Evolutionary conservation across 2,888 invertebrate species (phyloP).

Genomic region (Brachylomia viminalis): DNA sequence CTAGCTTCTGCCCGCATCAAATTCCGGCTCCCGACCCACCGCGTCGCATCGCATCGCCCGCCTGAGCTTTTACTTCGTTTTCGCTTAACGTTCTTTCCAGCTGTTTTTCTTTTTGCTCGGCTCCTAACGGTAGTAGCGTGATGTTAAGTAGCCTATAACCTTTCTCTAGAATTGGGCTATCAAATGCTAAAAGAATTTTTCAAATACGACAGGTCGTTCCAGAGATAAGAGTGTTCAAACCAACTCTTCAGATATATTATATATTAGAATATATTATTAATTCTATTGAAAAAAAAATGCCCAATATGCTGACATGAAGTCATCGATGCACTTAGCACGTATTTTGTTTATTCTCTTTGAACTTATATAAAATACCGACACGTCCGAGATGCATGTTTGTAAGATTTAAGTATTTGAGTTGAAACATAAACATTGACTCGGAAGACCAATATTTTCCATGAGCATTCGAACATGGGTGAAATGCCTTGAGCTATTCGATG

Average conservation of each 20-base stretch:
- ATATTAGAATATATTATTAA: too few relatives aligned
- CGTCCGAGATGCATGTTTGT: slow-evolving; percentile 16
- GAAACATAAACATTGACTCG: slow-evolving; percentile 44
- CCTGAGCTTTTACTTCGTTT: neutral
- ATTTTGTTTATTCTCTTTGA: slow-evolving; percentile 9
- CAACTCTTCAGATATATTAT: too few relatives aligned
- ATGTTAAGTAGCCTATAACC: neutral
- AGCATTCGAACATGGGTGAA: slow-evolving; percentile 32
- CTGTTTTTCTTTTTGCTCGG: neutral
- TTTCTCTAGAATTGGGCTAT: neutral
- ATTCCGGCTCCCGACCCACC: neutral
- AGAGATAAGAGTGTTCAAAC: neutral
- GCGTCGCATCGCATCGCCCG: neutral
- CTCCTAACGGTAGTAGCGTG: neutral
- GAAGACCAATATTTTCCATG: slow-evolving; percentile 34
- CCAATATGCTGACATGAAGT: neutral
- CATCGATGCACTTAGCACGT: neutral
- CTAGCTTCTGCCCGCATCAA: too few relatives aligned
- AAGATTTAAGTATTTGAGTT: slow-evolving; percentile 43
- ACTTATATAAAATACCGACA: slow-evolving; percentile 3
- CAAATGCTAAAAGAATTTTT: neutral
- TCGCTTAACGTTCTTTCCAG: neutral
- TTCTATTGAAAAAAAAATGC: neutral
- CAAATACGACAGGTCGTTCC: neutral
- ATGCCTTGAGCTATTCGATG: neutral